Evolutionary conservation across 2,888 invertebrate genomes (phyloP), one percentile per base, ranked within the genome.

Genomic region (Atethmia centrago): DNA sequence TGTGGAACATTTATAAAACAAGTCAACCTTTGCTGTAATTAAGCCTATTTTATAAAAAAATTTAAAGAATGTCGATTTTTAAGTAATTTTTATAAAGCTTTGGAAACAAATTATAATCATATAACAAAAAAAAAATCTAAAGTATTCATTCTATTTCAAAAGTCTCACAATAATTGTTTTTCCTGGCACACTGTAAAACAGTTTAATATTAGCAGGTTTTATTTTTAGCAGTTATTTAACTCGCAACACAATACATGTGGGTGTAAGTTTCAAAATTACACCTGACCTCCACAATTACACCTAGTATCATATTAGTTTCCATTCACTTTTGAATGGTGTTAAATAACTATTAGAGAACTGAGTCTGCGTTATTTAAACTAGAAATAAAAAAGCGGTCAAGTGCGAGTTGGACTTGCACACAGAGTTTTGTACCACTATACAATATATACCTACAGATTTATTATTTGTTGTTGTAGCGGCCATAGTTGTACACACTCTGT

Each of bases 271-370:
- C 45, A n/a, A 53, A 71, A 25, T 70, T 8, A 25, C 8, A 61
- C 28, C 1, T 51, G 45, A 77, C 72, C 61, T 77, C 31, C 28
- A 25, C 14, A 49, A 21, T 49, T 16, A 59, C n/a, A n/a, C 12
- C 4, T 10, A 21, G 14, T 68, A 68, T 79, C 36, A 45, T 51
- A 56, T 79, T 65, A 25, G 42, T 56, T 25, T 21, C 74, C 64
- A 62, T 69, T 79, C 68, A 31, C 79, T 74, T 56, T 67, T 70
- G 45, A 47, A 4, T 12, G 19, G 31, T 64, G n/a, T 71, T 55
- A 59, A 59, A 77, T 77, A 25, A 42, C 76, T 16, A 2, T 51
- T 25, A 0, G 0, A 16, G 47, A 49, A 55, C n/a, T n/a, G 7
- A 42, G 40, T 16, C 21, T 1, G 21, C 21, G 14, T 51, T 59